Evolutionary conservation across 2,888 invertebrate species (phyloP).

Genomic region (Poecilus cupreus): DNA sequence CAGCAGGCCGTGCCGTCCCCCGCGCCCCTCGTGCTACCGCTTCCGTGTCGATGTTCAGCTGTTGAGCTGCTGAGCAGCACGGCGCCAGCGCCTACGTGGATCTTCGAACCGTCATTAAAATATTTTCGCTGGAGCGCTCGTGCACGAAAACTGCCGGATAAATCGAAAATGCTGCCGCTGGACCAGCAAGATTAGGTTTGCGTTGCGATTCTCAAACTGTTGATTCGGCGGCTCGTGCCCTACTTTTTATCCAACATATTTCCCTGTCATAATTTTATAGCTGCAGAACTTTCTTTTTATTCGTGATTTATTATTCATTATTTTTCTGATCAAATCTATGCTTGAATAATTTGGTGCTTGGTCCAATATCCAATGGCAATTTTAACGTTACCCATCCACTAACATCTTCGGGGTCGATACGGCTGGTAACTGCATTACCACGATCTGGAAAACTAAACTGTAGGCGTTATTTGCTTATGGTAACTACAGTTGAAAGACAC

Average conservation of each 20-base stretch:
- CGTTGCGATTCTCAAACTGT: background rate
- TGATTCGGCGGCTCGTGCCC: background rate
- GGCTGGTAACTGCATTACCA: too few relatives aligned
- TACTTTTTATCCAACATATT: background rate
- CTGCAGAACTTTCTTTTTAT: too few relatives aligned
- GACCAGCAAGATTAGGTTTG: background rate
- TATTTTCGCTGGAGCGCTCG: conserved; percentile 43
- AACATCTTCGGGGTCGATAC: too few relatives aligned
- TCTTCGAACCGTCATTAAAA: conserved; percentile 54
- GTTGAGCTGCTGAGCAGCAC: background rate
- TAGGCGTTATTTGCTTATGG: too few relatives aligned
- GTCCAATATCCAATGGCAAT: too few relatives aligned
- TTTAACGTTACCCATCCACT: too few relatives aligned
- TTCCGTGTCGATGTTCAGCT: background rate
- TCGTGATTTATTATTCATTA: too few relatives aligned
- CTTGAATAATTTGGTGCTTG: too few relatives aligned
- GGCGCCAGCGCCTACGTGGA: conserved; percentile 7
- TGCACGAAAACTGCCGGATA: conserved; percentile 12
- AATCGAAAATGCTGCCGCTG: conserved; percentile 23
- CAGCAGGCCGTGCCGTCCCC: background rate
- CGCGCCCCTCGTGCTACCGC: background rate
- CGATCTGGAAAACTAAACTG: too few relatives aligned
- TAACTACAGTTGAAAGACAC: too few relatives aligned
- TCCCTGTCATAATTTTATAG: background rate
- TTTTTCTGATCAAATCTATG: too few relatives aligned